Conservation (phyloP, 1,140 invertebrate genomes). For the Sitodiplosis mosellana region DNA sequence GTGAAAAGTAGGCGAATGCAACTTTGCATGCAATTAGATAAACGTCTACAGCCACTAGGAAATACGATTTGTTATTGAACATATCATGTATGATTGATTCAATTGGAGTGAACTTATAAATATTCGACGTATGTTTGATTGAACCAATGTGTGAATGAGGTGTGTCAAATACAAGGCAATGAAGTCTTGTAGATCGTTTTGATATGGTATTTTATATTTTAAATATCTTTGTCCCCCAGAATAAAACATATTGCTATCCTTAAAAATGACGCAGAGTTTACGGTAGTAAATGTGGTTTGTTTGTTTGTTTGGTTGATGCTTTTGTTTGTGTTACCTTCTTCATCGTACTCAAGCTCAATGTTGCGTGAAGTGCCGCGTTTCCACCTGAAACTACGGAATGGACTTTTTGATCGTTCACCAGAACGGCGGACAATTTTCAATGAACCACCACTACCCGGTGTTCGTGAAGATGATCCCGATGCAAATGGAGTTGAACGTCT, state of each 20-base stretch:
- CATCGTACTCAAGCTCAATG: slow-evolving; percentile 51
- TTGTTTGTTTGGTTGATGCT: not conserved
- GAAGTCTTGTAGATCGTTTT: too few species aligned
- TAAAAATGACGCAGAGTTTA: not conserved
- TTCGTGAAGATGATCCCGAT: not conserved
- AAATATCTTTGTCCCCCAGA: too few species aligned
- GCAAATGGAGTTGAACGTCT: not conserved
- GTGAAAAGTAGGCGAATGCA: not conserved
- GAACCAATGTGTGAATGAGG: too few species aligned
- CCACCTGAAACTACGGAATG: slow-evolving; percentile 80
- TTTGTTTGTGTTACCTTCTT: slow-evolving; percentile 42
- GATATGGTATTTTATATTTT: too few species aligned
- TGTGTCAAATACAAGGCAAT: too few species aligned
- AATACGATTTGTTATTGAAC: not conserved
- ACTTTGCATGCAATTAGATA: not conserved
- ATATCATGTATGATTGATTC: not conserved
- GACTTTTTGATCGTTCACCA: slow-evolving; percentile 56
- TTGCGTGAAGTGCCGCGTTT: slow-evolving; percentile 42
- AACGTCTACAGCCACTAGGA: not conserved
- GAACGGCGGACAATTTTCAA: slow-evolving; percentile 34
- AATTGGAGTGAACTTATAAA: not conserved
- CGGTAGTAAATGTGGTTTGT: not conserved
- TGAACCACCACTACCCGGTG: slow-evolving; percentile 19
- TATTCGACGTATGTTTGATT: not conserved
- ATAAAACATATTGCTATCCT: too few species aligned